Evolutionary conservation across 2,888 invertebrate genomes (phyloP).

Genomic region (Lacanobia oleracea): DNA sequence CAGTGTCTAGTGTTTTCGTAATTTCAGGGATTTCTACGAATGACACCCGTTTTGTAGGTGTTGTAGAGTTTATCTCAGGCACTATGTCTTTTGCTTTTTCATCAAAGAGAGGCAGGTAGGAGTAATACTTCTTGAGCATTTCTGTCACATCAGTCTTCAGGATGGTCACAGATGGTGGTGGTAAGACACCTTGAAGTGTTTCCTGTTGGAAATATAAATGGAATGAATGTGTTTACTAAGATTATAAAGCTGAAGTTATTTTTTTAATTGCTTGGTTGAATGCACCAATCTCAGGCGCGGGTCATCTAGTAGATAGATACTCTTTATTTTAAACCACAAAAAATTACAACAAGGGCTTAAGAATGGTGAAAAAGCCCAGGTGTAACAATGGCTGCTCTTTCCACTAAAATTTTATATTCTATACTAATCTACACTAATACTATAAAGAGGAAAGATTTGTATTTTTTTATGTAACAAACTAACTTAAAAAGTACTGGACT

Average conservation of each 20-base stretch:
- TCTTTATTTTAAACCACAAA: no score
- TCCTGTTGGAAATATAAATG: conserved; percentile 78
- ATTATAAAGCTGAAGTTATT: no score
- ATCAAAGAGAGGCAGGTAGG: conserved; percentile 88
- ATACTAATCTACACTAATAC: no score
- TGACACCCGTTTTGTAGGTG: conserved; percentile 84
- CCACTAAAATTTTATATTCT: no score
- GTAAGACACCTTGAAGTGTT: conserved; percentile 92
- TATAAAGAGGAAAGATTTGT: no score
- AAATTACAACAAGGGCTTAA: neutral
- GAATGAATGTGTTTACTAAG: neutral
- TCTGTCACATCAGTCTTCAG: conserved; percentile 92
- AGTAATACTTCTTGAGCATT: conserved; percentile 91
- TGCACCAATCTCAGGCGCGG: no score
- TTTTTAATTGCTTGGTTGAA: no score
- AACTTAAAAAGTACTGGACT: no score
- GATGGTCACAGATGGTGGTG: conserved; percentile 94
- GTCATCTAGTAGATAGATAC: no score
- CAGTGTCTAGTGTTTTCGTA: conserved; percentile 41
- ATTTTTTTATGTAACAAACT: no score
- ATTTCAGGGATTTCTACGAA: conserved; percentile 82
- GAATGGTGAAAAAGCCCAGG: no score
- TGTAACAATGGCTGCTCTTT: no score
- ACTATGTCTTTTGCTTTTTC: conserved; percentile 75
- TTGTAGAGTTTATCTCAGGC: conserved; percentile 77